Evolutionary conservation across 2,888 invertebrate genomes (phyloP).

Genomic region (Chymomyza caudatula): DNA sequence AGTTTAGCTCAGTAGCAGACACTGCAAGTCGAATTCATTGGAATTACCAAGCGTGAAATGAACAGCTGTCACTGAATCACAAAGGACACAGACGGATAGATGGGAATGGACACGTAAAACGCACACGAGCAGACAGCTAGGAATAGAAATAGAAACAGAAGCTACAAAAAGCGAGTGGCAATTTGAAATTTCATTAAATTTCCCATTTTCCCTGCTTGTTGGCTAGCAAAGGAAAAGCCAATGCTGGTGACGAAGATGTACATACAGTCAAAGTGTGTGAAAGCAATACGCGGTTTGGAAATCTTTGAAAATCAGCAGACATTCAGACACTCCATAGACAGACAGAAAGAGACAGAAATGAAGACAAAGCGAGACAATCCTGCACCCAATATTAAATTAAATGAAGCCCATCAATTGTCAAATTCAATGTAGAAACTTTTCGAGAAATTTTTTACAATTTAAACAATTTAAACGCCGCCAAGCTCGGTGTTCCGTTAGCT

Average conservation of each 20-base stretch:
- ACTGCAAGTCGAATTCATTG: conserved; percentile 59
- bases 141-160: conserved; percentile 16
- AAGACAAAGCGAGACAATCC: conserved; percentile 8
- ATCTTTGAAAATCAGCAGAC: conserved; percentile 22
- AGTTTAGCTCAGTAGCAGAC: conserved; percentile 22
- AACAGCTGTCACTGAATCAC: conserved; percentile 67
- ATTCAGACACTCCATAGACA: conserved; percentile 9
- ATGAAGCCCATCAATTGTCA: conserved; percentile 34
- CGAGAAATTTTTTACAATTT: conserved; percentile 24
- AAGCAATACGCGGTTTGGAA: conserved; percentile 30
- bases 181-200: conserved; percentile 73
- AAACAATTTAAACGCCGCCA: conserved; percentile 5
- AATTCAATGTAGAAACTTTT: conserved; percentile 4
- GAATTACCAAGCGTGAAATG: conserved; percentile 71
- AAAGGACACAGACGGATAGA: conserved; percentile 45
- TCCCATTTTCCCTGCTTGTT: conserved; percentile 40
- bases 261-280: conserved; percentile 15
- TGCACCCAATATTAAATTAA: conserved; percentile 52
- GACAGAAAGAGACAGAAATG: conserved; percentile 5
- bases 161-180: conserved; percentile 55
- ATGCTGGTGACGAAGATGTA: neutral
- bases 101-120: conserved; percentile 20
- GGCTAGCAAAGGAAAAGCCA: conserved; percentile 6
- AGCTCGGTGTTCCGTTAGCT: neutral
- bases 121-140: conserved; percentile 5